A percentile compares a stretch with the other conserved stretches of the same genome.
Evolutionary conservation across 2,888 invertebrate species (phyloP).

Genomic region (Halictus quadricinctus): DNA sequence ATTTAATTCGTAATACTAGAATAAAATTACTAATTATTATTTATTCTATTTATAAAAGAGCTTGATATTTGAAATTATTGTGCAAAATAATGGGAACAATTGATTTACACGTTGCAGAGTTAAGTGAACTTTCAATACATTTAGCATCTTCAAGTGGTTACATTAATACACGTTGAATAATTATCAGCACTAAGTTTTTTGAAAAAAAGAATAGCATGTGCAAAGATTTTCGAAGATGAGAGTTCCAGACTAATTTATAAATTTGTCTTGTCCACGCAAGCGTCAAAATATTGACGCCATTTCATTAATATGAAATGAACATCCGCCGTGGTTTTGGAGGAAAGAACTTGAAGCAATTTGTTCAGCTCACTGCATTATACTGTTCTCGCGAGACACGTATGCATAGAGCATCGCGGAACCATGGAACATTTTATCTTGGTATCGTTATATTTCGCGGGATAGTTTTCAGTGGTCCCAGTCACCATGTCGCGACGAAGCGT

Average conservation of each 20-base stretch:
- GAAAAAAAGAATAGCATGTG: neutral
- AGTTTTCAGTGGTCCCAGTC: neutral
- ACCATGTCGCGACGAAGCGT: neutral
- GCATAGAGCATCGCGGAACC: neutral
- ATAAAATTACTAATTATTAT: too few species aligned
- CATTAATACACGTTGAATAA: too few species aligned
- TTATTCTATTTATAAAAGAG: too few species aligned
- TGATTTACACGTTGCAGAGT: too few species aligned
- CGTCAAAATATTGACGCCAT: neutral
- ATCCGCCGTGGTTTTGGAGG: neutral
- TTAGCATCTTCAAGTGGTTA: too few species aligned
- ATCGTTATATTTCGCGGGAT: slow-evolving; percentile 10
- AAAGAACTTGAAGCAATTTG: neutral
- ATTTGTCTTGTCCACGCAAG: neutral
- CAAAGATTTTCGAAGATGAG: neutral
- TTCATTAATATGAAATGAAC: neutral
- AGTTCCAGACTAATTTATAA: neutral
- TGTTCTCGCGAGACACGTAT: neutral
- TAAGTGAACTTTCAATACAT: too few species aligned
- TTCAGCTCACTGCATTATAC: neutral
- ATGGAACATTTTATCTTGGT: neutral
- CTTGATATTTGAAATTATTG: too few species aligned
- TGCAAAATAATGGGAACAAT: too few species aligned
- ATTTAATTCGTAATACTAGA: too few species aligned
- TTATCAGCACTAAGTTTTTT: too few species aligned